These are phyloP conservation scores for Platanista minor DNA, from an alignment of 2,113 vertebrate genomes.

Conservation along the genomic window DNA sequence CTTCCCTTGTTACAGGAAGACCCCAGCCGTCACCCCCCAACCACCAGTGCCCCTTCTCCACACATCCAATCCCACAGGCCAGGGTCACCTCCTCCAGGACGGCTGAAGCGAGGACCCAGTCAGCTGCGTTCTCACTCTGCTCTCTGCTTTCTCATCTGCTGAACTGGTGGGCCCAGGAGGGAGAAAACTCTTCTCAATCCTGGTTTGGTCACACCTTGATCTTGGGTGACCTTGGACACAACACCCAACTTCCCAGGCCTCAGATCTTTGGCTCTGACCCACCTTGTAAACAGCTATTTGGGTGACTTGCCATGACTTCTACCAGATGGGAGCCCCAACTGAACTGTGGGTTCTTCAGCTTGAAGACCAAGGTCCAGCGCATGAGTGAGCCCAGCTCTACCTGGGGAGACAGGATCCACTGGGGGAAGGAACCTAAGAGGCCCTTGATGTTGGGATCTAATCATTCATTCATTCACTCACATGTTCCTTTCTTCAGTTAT, in stretches of 20 bases:
- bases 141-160: neutral
- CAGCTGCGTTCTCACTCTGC: neutral
- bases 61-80: neutral
- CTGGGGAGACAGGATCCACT: neutral
- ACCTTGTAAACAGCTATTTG: neutral
- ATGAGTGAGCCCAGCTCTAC: too few species aligned
- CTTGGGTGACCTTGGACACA: neutral
- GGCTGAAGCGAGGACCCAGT: neutral
- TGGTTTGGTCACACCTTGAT: neutral
- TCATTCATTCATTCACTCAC: neutral
- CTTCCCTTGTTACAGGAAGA: neutral
- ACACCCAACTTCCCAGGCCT: neutral
- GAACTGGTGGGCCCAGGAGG: rapidly evolving
- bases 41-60: neutral
- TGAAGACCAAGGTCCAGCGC: neutral
- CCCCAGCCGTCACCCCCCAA: neutral
- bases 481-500: neutral
- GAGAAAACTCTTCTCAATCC: neutral
- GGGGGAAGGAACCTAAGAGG: neutral
- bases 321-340: rapidly evolving
- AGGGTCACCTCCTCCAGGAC: neutral
- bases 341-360: neutral
- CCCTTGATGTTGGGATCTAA: neutral
- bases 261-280: neutral
- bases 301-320: neutral